Conservation (phyloP, 2,113 vertebrate species). For the Daboia siamensis region DNA sequence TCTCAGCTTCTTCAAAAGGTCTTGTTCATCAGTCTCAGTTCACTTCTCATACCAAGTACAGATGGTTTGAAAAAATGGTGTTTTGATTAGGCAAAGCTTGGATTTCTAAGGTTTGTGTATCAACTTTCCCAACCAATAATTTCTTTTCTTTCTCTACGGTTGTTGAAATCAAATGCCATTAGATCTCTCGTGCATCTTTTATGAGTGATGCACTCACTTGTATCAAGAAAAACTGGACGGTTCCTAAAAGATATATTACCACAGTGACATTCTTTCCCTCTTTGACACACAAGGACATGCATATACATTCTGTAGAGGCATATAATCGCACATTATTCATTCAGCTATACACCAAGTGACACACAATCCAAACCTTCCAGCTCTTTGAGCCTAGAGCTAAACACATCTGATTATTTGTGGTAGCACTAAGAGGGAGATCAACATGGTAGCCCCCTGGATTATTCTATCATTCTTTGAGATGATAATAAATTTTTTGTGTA, state of each 20-base stretch:
- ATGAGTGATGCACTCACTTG: slow-evolving; percentile 36
- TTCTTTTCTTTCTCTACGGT: slow-evolving; percentile 15
- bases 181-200: slow-evolving; percentile 30
- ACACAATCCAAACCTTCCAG: not conserved
- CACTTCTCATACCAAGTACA: not conserved
- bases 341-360: slow-evolving; percentile 16
- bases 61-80: not conserved
- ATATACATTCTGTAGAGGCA: not conserved
- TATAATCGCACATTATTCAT: not conserved
- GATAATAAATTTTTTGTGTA: slow-evolving; percentile 28
- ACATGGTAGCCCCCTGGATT: not conserved
- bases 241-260: slow-evolving; percentile 39
- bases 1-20: not conserved
- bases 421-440: slow-evolving; percentile 8
- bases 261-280: slow-evolving; percentile 28
- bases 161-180: slow-evolving; percentile 42
- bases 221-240: slow-evolving; percentile 19
- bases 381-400: slow-evolving; percentile 10
- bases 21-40: not conserved
- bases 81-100: slow-evolving; percentile 1
- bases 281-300: not conserved
- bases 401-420: not conserved
- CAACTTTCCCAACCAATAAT: not conserved
- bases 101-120: not conserved
- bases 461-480: slow-evolving; percentile 18